A percentile compares a stretch with the other conserved stretches of the same genome.
These are phyloP conservation scores for Psammodynastes pulverulentus DNA, from an alignment of 2,113 vertebrate genomes.

Conservation along the genomic window DNA sequence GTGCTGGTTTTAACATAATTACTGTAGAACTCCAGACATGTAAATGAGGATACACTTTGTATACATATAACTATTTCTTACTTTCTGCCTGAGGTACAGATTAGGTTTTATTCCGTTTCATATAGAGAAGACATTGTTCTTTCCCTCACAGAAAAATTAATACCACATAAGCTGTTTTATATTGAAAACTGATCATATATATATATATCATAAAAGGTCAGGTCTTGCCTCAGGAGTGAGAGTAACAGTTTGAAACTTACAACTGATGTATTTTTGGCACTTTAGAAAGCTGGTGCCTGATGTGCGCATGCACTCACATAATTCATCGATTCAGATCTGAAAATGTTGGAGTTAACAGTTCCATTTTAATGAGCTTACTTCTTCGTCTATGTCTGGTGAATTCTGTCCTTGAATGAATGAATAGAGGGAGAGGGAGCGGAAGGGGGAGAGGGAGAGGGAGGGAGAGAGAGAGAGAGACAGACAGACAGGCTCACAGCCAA, in stretches of 20 bases:
- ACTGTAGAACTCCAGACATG: background rate
- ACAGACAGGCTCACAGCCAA: background rate
- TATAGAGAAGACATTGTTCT: background rate
- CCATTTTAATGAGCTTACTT: background rate
- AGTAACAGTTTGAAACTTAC: slow-evolving; percentile 25
- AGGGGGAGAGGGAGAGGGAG: too few species aligned
- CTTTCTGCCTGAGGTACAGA: slow-evolving; percentile 7
- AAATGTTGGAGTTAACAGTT: background rate
- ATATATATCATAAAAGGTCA: background rate
- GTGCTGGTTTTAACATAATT: slow-evolving; percentile 42
- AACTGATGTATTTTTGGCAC: background rate
- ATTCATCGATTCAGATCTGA: background rate
- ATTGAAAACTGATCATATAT: slow-evolving; percentile 6
- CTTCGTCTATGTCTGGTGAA: background rate
- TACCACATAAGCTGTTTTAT: slow-evolving; percentile 14
- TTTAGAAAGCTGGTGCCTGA: background rate
- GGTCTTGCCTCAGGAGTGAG: background rate
- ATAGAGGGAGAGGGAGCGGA: too few species aligned
- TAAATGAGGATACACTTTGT: slow-evolving; percentile 19
- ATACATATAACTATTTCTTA: slow-evolving; percentile 7
- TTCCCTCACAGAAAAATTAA: slow-evolving; percentile 12
- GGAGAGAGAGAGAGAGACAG: too few species aligned
- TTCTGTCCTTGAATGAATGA: too few species aligned
- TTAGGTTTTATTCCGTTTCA: slow-evolving; percentile 29
- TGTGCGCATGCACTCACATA: background rate